Conservation (phyloP, 2,797 vertebrate genomes). For the Hirundo rustica region DNA sequence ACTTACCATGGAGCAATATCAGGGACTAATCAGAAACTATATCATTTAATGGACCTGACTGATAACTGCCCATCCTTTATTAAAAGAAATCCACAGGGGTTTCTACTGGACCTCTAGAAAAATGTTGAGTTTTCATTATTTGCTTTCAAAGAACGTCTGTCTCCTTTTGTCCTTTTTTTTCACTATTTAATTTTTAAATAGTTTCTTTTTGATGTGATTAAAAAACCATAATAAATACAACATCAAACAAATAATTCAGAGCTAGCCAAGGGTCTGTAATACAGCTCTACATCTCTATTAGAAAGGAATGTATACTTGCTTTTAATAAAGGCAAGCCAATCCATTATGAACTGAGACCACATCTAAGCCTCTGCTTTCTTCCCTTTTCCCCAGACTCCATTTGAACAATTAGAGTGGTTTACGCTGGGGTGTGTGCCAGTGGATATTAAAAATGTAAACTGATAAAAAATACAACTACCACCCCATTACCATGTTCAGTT, state of each 20-base stretch:
- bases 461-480: slow-evolving; percentile 51
- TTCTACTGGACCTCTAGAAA: slow-evolving; percentile 17
- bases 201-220: slow-evolving; percentile 47
- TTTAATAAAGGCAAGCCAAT: slow-evolving; percentile 56
- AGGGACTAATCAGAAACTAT: not conserved
- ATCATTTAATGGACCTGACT: slow-evolving; percentile 1
- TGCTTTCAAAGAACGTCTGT: slow-evolving; percentile 34
- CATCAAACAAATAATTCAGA: slow-evolving; percentile 63
- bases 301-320: slow-evolving; percentile 34
- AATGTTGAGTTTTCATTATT: slow-evolving; percentile 27
- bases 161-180: slow-evolving; percentile 29
- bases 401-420: slow-evolving; percentile 44
- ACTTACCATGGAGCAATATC: not conserved
- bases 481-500: slow-evolving; percentile 10
- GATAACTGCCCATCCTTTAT: not conserved
- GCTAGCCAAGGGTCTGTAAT: slow-evolving; percentile 29
- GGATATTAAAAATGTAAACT: slow-evolving; percentile 50
- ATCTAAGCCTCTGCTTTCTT: slow-evolving; percentile 16
- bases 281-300: slow-evolving; percentile 35
- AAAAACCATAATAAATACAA: slow-evolving; percentile 54
- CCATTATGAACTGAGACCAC: slow-evolving; percentile 28
- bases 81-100: not conserved
- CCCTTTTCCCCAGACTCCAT: slow-evolving; percentile 43
- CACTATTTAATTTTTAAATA: slow-evolving; percentile 57
- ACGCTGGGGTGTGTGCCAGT: not conserved